Base-by-base conservation (phyloP, 2,113 vertebrate species). In the Tapirus terrestris region DNA sequence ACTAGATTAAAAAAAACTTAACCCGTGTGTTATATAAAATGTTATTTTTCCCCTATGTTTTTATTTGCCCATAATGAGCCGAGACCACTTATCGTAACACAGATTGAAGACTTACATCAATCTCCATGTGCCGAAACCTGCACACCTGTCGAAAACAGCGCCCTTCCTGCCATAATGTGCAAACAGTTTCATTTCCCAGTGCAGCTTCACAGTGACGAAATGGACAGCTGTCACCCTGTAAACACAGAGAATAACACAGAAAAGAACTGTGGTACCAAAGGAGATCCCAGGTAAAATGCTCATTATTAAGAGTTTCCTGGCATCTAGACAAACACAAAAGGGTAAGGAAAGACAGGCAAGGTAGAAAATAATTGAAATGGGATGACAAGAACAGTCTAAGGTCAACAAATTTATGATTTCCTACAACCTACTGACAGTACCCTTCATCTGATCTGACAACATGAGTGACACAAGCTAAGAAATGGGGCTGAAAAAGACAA, bases 121-220 rank as follows among this genome's bases (percentile, higher is more conserved):
- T 99, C 80, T 99, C 99, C 99, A 99, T 99, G 98, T 99, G 99
- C 27, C 99, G 99, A 99, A 99, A 99, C 90, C 99, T 99, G 99
- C 99, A 99, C 96, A 99, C 97, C 8, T 98, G 98, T 76, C 99
- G 99, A 98, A 99, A 99, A 96, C 99, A 99, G 20, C 99, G 98
- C 0, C 99, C 99, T 96, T 99, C 99, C 98, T 99, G 98, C 99
- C 99, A 99, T 29, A 99, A 99, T 2, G 97, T 99, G 98, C 99
- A 99, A 4, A 99, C 99, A 0, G 98, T 99, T 97, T 99, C 99
- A 20, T 98, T 99, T 21, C 99, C 99, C 98, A 99, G 98, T 0
- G 99, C 99, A 1, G 99, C 99, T 89, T 99, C 99, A 67, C 99
- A 99, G 98, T 99, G 99, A 90, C 99, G 99, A 97, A 99, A 99